Conservation (phyloP, 2,797 vertebrate species). For the Cryptoblepharus egeriae region DNA sequence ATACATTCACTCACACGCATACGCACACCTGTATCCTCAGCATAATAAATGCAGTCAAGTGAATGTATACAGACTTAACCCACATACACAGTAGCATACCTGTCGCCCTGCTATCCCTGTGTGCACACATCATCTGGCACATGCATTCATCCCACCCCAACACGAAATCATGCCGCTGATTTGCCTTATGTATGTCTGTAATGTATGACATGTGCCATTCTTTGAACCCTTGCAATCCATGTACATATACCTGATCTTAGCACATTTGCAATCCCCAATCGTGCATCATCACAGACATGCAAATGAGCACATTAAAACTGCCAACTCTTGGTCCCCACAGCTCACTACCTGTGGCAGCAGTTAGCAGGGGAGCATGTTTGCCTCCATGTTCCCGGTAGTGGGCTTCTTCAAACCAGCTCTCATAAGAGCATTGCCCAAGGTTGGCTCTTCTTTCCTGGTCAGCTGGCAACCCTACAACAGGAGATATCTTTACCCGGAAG, state of each 20-base stretch:
- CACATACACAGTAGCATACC: no score
- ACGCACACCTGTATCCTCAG: background rate
- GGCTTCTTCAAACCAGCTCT: background rate
- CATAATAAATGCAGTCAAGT: no score
- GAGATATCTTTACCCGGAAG: no score
- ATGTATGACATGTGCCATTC: background rate
- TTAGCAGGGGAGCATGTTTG: rapidly evolving
- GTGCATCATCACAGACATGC: no score
- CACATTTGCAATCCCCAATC: background rate
- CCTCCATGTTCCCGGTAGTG: no score
- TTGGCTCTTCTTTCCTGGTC: no score
- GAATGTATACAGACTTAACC: no score
- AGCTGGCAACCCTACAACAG: background rate
- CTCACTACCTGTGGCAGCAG: background rate
- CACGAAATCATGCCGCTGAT: background rate
- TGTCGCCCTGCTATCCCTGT: no score
- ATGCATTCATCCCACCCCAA: background rate
- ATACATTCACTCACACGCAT: background rate
- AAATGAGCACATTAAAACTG: no score
- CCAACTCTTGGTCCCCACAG: background rate
- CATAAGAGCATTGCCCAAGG: background rate
- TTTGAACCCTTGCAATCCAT: background rate
- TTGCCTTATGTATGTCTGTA: background rate
- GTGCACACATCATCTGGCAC: background rate
- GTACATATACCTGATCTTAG: background rate